Evolutionary conservation across 2,113 vertebrate species (phyloP).

Genomic region (Coracopsis vasa): DNA sequence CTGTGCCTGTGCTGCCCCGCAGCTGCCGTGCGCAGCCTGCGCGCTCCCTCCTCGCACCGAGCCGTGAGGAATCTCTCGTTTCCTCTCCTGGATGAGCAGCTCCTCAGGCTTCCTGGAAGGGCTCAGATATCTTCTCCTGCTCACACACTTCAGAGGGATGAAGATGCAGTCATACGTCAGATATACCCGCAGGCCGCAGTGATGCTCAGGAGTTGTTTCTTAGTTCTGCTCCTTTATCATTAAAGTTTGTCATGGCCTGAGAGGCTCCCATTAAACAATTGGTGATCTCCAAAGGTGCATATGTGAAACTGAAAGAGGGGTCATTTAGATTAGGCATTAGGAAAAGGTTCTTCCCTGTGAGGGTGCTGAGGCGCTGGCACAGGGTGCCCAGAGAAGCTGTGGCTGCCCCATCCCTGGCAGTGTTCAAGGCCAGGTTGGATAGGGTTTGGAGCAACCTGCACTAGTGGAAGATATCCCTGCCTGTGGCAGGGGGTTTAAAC

Average conservation of each 20-base stretch:
- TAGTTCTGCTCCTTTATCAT: rapidly evolving
- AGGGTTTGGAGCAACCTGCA: background rate
- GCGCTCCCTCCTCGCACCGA: background rate
- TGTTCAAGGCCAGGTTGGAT: background rate
- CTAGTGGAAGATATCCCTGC: background rate
- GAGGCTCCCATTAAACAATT: rapidly evolving
- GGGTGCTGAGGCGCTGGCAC: background rate
- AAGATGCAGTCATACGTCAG: background rate
- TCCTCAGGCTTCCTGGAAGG: background rate
- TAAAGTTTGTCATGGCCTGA: background rate
- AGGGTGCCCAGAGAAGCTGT: background rate
- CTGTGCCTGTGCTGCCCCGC: conserved; percentile 18
- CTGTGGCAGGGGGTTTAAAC: background rate
- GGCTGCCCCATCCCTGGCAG: background rate
- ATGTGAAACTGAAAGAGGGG: background rate
- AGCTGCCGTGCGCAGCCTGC: background rate
- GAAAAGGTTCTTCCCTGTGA: background rate
- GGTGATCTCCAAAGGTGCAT: background rate
- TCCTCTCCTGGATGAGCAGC: background rate
- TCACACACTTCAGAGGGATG: no score
- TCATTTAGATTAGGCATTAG: background rate
- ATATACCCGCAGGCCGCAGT: rapidly evolving
- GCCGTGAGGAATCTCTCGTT: background rate
- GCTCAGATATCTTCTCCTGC: background rate
- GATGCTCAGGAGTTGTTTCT: background rate